phyloP scores from a whole-genome alignment of 2,113 vertebrate species.

The Lota lota region DNA sequence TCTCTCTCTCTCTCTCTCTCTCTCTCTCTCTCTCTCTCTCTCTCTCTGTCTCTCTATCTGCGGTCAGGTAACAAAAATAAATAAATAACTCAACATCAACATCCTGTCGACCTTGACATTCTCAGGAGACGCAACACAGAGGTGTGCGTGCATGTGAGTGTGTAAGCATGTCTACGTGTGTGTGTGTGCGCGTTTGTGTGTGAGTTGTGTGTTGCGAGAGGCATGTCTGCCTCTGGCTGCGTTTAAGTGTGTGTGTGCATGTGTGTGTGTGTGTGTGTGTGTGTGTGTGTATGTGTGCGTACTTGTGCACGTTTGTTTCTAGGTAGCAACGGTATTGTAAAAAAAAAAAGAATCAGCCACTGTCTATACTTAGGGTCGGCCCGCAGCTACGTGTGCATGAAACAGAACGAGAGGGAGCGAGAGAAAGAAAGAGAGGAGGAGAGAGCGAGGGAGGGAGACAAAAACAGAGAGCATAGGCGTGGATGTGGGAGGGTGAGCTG shows the following conservation, averaged over 20 bases:
- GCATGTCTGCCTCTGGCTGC: too few relatives aligned
- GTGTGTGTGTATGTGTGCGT: constrained; percentile 2
- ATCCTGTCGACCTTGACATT: constrained; percentile 67
- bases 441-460: constrained; percentile 6
- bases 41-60: too few relatives aligned
- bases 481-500: constrained; percentile 3
- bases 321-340: constrained; percentile 40
- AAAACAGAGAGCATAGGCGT: background rate
- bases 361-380: constrained; percentile 61
- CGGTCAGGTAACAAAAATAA: constrained; percentile 5
- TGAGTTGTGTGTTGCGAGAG: background rate
- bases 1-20: too few relatives aligned
- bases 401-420: constrained; percentile 28
- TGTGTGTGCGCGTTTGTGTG: background rate
- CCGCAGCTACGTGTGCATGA: constrained; percentile 59
- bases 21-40: too few relatives aligned
- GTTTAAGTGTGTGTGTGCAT: background rate
- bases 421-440: constrained; percentile 39
- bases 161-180: background rate
- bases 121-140: constrained; percentile 61
- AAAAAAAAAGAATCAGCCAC: constrained; percentile 38
- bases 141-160: constrained; percentile 1
- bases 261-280: constrained; percentile 10
- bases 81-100: constrained; percentile 39
- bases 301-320: background rate